phyloP scores from a whole-genome alignment of 2,797 vertebrate species.

The Neomorphus geoffroyi region DNA sequence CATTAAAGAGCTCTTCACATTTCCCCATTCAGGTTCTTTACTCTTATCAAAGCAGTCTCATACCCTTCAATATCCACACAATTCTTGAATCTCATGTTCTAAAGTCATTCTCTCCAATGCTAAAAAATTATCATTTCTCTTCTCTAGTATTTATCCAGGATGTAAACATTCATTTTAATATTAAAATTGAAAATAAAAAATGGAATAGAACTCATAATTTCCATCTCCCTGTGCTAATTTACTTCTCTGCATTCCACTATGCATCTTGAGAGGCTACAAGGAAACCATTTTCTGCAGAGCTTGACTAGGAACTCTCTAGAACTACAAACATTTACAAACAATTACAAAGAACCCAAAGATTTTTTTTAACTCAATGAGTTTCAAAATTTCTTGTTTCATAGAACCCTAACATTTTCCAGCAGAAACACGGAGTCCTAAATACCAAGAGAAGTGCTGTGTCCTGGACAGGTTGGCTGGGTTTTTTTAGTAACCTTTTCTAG shows the following conservation, averaged over 20 bases:
- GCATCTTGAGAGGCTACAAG: not conserved
- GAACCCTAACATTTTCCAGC: not conserved
- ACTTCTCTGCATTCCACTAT: not conserved
- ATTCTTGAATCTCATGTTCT: not conserved
- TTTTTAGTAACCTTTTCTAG: not conserved
- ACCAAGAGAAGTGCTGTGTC: not conserved
- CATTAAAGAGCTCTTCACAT: not conserved
- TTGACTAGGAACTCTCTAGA: not conserved
- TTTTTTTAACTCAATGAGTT: not conserved
- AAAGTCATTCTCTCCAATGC: not conserved
- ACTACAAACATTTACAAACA: not conserved
- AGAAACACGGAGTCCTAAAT: not conserved
- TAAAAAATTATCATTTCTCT: not conserved
- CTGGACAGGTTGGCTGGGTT: not conserved
- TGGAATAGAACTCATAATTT: not conserved
- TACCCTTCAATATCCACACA: not conserved
- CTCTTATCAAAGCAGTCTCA: not conserved
- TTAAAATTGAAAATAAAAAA: conserved; percentile 12
- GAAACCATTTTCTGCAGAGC: not conserved
- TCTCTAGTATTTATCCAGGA: not conserved
- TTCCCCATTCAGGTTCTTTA: not conserved
- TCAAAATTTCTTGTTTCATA: not conserved
- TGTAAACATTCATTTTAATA: conserved; percentile 20
- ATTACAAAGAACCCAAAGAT: not conserved
- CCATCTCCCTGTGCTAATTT: not conserved